These are phyloP conservation scores for Myotis brandtii DNA, from an alignment of 2,113 vertebrate genomes.

Conservation along the genomic window DNA sequence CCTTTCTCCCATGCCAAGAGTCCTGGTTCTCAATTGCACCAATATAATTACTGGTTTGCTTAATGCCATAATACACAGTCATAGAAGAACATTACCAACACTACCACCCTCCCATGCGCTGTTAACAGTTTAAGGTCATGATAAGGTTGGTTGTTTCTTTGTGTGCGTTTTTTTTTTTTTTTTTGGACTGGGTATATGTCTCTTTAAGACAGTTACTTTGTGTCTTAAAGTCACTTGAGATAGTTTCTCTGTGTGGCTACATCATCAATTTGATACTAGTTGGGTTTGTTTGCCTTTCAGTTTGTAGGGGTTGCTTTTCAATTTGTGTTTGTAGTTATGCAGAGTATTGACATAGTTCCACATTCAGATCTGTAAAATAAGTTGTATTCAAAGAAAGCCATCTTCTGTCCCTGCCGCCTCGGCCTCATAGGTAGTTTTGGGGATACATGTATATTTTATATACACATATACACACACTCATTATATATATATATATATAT, in stretches of 20 bases:
- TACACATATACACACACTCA: not conserved
- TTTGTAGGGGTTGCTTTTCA: not conserved
- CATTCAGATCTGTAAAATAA: not conserved
- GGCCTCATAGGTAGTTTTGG: not conserved
- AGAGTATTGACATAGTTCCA: not conserved
- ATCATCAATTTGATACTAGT: not conserved
- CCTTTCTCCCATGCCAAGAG: not conserved
- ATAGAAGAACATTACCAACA: not conserved
- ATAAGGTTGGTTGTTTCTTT: not conserved
- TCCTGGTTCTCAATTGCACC: not conserved
- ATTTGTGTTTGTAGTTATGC: slow-evolving; percentile 9
- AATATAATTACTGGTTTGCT: not conserved
- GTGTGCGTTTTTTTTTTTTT: not conserved
- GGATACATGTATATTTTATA: not conserved
- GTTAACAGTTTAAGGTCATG: not conserved
- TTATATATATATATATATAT: not conserved
- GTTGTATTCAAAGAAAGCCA: not conserved
- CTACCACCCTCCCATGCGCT: no score
- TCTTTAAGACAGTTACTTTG: not conserved
- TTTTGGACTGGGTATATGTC: not conserved
- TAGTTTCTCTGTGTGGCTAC: not conserved
- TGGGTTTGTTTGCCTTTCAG: slow-evolving; percentile 42
- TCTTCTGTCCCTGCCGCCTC: not conserved
- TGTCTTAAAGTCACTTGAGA: not conserved
- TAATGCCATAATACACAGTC: not conserved